A percentile compares a stretch with the other conserved stretches of the same genome.
Evolutionary conservation across 2,888 invertebrate genomes (phyloP).

Genomic region (Cactoblastis cactorum): DNA sequence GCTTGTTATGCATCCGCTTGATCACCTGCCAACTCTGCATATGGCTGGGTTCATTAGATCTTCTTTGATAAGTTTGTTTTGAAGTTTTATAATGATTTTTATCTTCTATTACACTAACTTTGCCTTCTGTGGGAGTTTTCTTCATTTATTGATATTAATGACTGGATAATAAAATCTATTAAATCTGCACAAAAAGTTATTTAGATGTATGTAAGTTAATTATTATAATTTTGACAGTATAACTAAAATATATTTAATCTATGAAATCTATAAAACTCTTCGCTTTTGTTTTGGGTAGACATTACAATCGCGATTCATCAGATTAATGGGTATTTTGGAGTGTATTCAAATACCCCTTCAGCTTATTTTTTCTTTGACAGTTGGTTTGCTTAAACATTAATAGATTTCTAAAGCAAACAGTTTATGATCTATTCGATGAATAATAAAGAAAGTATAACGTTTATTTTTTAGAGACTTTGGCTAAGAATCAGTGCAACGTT

Average conservation of each 20-base stretch:
- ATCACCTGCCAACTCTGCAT: neutral
- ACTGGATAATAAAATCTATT: no score
- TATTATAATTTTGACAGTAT: neutral
- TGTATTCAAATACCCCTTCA: neutral
- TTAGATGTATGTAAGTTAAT: no score
- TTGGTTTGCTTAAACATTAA: neutral
- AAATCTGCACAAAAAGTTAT: no score
- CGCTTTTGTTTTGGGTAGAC: neutral
- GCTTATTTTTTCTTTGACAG: constrained; percentile 7
- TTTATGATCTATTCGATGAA: neutral
- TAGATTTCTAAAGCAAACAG: neutral
- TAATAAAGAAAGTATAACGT: no score
- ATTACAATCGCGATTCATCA: neutral
- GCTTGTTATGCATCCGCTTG: constrained; percentile 9
- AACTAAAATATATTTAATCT: neutral
- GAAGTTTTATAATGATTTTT: no score
- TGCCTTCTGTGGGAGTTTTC: no score
- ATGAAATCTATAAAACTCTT: neutral
- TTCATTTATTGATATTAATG: no score
- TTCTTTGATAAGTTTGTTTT: neutral
- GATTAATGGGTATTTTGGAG: neutral
- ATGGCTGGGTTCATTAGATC: neutral
- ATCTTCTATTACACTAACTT: no score
- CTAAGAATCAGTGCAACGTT: no score
- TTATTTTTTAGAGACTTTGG: no score